Base-by-base conservation (phyloP, 2,797 vertebrate genomes). In the Enteromius argenteus region DNA sequence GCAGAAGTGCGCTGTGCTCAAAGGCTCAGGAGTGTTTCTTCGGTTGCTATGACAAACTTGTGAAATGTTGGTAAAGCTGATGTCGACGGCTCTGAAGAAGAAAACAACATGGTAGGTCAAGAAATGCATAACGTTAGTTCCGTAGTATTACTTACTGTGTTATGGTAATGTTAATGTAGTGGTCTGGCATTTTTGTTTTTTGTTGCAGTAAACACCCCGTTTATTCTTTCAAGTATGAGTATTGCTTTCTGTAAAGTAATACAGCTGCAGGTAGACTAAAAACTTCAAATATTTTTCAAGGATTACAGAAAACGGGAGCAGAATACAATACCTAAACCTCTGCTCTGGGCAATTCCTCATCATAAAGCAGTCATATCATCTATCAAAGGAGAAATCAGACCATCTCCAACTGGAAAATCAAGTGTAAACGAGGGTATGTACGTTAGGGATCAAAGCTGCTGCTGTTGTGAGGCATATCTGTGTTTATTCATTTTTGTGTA, bases 291-390 rank as follows among this genome's bases (percentile, higher is more conserved):
- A 1, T 39, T 58, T 69, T 53, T 80, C 14, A 23, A 91, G 90
- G 85, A 90, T 86, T 91, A 89, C 77, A 87, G 85, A 76, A 79
- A 82, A 53, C 88, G 86, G 89, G 84, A 87, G 68, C 64, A 85
- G 42, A 76, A 23, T 27, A 69, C 77, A 15, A 80, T 60, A 30
- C 37, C 42, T 15, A 53, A 80, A 37, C 11, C 56, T 37, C 13
- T 81, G 37, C 11, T 44, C 13, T 76, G 80, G 86, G 21, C 62
- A 30, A 32, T 56, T 35, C 60, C 60, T 32, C 27, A 49, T 23
- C 62, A 62, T 11, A 75, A 80, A 69, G 1, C 69, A 42, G 19
- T 23, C 19, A 53, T 27, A 72, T 7, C 72, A 72, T 15, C 56
- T 30, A 69, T 56, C 9, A 80, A 15, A 27, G 37, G 32, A 35